Evolutionary conservation across 1,140 invertebrate genomes (phyloP), one percentile per base, ranked within the genome.

Genomic region (Eurosta solidaginis): DNA sequence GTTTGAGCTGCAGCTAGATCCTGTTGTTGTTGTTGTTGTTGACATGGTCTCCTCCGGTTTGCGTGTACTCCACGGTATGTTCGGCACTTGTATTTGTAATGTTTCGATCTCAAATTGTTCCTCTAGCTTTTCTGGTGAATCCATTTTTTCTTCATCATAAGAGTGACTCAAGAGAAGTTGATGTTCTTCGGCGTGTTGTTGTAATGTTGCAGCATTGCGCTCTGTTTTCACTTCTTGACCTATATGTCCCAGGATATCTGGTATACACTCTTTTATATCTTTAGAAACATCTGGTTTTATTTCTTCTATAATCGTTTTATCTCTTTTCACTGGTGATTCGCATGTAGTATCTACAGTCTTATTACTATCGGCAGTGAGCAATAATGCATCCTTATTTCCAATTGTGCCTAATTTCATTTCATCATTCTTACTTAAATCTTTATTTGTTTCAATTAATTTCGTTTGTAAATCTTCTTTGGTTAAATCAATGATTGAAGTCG

Each of bases 1-100:
- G 6, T 82, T 82, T 27, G 84, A 85, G n/a, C 76, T 76, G 36
- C 84, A 86, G 44, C 83, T 86, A 50, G 85, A 85, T 9, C 78
- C 82, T 42, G 42, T 68, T 59, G 20, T 86, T 20, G 78, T 77
- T 25, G 68, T 75, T 12, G 29, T 45, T 14, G 20, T 50, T 22
- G n/a, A n/a, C n/a, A n/a, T n/a, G n/a, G n/a, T n/a, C n/a, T n/a
- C n/a, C n/a, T 80, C 79, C 40, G 50, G 74, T 87, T 89, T 74
- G 27, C 85, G 82, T 47, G 89, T 90, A 47, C 83, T 87, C 92
- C 92, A 92, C 22, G 92, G 89, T 25, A 93, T 91, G 77, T 92
- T 89, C 0, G 93, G 92, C 2, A 93, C 92, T 79, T 87, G 80
- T 14, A 85, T 88, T 78, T 86, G 85, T 5, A 86, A 79, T 3